Percentiles rank a stretch among this genome's conserved stretches.
phyloP scores from a whole-genome alignment of 1,140 invertebrate species.

The Adoxophyes honmai region DNA sequence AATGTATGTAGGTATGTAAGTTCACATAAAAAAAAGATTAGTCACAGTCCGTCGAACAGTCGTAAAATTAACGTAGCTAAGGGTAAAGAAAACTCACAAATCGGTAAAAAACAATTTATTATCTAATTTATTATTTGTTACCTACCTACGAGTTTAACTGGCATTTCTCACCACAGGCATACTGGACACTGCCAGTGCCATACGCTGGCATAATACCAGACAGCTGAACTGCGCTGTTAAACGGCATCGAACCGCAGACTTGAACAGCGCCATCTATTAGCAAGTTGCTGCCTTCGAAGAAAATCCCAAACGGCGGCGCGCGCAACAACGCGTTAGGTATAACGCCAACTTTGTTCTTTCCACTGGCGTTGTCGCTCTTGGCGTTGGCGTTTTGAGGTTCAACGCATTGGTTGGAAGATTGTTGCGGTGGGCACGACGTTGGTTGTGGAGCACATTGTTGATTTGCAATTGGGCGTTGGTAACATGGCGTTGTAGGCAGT shows the following conservation, averaged over 20 bases:
- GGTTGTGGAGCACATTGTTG: too few species aligned
- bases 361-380: not conserved
- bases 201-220: not conserved
- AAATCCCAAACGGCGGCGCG: not conserved
- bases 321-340: not conserved
- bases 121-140: too few species aligned
- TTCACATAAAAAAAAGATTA: too few species aligned
- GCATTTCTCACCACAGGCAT: not conserved
- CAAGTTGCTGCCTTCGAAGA: not conserved
- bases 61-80: too few species aligned
- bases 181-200: not conserved
- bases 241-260: not conserved
- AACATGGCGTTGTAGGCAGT: too few species aligned
- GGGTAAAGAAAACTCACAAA: too few species aligned
- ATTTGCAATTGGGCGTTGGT: too few species aligned
- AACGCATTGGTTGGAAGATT: not conserved
- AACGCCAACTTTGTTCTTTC: not conserved
- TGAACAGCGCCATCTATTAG: slow-evolving; percentile 5
- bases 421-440: not conserved
- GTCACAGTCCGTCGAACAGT: too few species aligned
- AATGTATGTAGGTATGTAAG: too few species aligned
- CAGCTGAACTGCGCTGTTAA: not conserved
- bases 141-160: too few species aligned
- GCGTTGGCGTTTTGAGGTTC: not conserved
- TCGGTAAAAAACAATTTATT: too few species aligned